Evolutionary conservation across 2,113 vertebrate species (phyloP).

Genomic region (Hippocampus guttulatus): DNA sequence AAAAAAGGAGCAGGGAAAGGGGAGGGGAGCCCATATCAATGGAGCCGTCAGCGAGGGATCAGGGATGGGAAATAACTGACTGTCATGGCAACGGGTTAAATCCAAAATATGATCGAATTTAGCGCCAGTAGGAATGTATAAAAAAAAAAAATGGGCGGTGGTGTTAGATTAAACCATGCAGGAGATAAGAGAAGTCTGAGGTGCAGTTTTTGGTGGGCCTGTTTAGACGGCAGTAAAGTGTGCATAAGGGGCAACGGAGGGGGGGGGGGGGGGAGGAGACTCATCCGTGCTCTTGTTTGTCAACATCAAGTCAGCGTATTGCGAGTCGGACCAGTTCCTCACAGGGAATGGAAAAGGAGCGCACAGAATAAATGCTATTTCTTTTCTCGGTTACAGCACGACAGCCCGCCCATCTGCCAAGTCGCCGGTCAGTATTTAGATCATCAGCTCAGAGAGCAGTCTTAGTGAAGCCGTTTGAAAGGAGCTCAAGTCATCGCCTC

Average conservation of each 20-base stretch:
- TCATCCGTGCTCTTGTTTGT: slow-evolving; percentile 59
- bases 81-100: slow-evolving; percentile 74
- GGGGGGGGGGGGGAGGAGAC: slow-evolving; percentile 47
- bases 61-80: slow-evolving; percentile 74
- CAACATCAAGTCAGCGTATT: slow-evolving; percentile 63
- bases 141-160: slow-evolving; percentile 44
- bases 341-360: slow-evolving; percentile 45
- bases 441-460: slow-evolving; percentile 61
- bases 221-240: slow-evolving; percentile 62
- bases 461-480: slow-evolving; percentile 65
- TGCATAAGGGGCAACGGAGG: slow-evolving; percentile 63
- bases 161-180: slow-evolving; percentile 55
- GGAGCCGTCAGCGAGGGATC: slow-evolving; percentile 37
- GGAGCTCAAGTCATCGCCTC: slow-evolving; percentile 55
- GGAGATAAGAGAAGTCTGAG: slow-evolving; percentile 59
- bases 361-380: slow-evolving; percentile 58
- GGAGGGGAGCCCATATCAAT: slow-evolving; percentile 66
- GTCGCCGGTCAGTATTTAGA: slow-evolving; percentile 55
- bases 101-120: slow-evolving; percentile 71
- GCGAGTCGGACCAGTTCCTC: slow-evolving; percentile 55
- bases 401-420: slow-evolving; percentile 65
- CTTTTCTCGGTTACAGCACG: slow-evolving; percentile 22
- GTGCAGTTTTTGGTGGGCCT: slow-evolving; percentile 38
- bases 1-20: slow-evolving; percentile 30
- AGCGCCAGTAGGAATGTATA: slow-evolving; percentile 56